phyloP scores from a whole-genome alignment of 2,797 vertebrate species.

The Dipus sagitta region DNA sequence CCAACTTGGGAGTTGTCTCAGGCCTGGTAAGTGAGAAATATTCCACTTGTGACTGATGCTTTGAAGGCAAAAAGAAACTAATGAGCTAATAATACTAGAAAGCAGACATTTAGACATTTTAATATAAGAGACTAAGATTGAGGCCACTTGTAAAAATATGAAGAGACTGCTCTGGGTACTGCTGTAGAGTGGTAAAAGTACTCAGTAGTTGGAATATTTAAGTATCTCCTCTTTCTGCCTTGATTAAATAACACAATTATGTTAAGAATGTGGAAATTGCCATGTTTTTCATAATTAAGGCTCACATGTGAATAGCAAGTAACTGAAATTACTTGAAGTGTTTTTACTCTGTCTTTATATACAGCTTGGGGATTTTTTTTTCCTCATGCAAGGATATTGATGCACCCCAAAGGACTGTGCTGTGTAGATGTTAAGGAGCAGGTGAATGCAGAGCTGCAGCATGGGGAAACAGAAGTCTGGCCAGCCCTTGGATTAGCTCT shows the following conservation, averaged over 20 bases:
- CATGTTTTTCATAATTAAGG: constrained; percentile 46
- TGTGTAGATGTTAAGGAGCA: constrained; percentile 56
- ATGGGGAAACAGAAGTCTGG: not conserved
- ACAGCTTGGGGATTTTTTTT: constrained; percentile 12
- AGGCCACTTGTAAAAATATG: not conserved
- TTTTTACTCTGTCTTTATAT: constrained; percentile 66
- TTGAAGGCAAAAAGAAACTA: constrained; percentile 28
- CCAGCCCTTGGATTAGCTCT: constrained; percentile 63
- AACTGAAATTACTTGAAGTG: constrained; percentile 46
- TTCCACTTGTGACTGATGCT: constrained; percentile 18
- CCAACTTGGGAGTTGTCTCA: constrained; percentile 19
- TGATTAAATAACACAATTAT: rapidly evolving
- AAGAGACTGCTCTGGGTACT: not conserved
- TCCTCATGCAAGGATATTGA: constrained; percentile 64
- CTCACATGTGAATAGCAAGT: constrained; percentile 26
- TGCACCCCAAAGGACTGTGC: constrained; percentile 14
- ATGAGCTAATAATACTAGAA: not conserved
- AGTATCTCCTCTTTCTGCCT: not conserved
- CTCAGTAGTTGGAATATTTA: not conserved
- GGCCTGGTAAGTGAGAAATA: not conserved
- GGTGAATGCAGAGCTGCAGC: not conserved
- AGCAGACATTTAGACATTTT: constrained; percentile 1
- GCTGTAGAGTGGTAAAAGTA: not conserved
- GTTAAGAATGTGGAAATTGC: constrained; percentile 39
- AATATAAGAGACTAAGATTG: not conserved